Base-by-base conservation (phyloP, 1,140 invertebrate species). In the Heliconius eleuchia region DNA sequence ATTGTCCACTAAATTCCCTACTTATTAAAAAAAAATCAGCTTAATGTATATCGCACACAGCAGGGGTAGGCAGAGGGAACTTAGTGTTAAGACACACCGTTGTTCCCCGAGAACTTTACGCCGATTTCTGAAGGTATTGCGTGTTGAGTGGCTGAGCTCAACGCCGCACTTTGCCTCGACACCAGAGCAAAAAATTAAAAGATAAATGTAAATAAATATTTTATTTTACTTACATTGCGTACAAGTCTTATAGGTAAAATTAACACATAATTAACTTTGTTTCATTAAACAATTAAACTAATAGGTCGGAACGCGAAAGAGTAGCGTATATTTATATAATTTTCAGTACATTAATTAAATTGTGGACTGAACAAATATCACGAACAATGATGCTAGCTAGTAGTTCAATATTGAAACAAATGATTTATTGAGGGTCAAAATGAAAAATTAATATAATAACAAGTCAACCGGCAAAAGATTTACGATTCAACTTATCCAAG, bases 371-470 rank as follows among this genome's bases (percentile, higher is more conserved):
- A n/a, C 27, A 66, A 66, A 27, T 66, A 30, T 66, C 60, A 4
- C 23, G 27, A 60, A n/a, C 19, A 66, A 27, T 66, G 27, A 66
- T 30, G 27, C 27, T 23, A 66, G 27, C 27, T 9, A 66, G 27
- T 66, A 27, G 60, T 30, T 30, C 60, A 66, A 30, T 30, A n/a
- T 60, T 66, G 11, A 16, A 66, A 30, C 60, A 16, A 66, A 27
- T 66, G 60, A 66, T 30, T 66, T 66, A 66, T 66, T 16, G 60
- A 11, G 27, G 60, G 60, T 30, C 27, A 30, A 66, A 66, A 23
- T 66, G 60, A 66, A 66, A 66, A 66, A 66, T 66, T 66, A 66
- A 57, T 57, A 57, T 23, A 57, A 57, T 57, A 57, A 57, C 55
- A n/a, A 57, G 55, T 57, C 55, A 23, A 57, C 55, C 55, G 55